Evolutionary conservation across 1,140 invertebrate genomes (phyloP), one percentile per base, ranked within the genome.

Genomic region (Uloborus diversus): DNA sequence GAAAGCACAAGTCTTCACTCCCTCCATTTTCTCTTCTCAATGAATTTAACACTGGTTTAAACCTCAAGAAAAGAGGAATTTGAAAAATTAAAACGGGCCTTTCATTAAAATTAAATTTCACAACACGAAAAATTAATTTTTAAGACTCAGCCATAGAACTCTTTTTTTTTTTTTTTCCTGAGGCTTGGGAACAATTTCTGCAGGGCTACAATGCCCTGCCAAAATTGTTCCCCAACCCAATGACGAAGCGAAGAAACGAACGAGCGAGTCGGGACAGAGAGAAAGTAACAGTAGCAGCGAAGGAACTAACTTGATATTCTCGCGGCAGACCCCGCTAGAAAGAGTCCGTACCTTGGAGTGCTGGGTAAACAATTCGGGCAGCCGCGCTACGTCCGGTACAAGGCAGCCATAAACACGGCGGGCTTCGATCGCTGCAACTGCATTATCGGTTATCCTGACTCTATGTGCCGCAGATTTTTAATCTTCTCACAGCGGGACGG

Each of bases 271-370:
- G n/a, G 49, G 49, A 53, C 5, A 53, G 49, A 53, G 5, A 53
- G 13, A 53, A 20, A 20, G 49, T n/a, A 47, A 47, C 9, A 47
- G 37, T 9, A 47, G 37, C 37, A 9, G 9, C 20, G 11, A 27
- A 37, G 37, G 49, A 33, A 35, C 61, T 78, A 78, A 78, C 73
- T 66, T 66, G 73, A 78, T 78, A 78, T 78, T 78, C 73, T 30
- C 32, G 71, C 35, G 71, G 71, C n/a, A n/a, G 71, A 17, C 28
- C 11, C 59, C 23, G 57, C 71, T 64, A 59, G 71, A 64, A 75
- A 78, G n/a, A n/a, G 73, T 62, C 73, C 62, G 73, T 32, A 64
- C 37, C 71, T 75, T 78, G 20, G 51, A 78, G 73, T 78, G 73
- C 73, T 78, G 14, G 61, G 73, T 78, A 78, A 78, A 78, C 73